A percentile compares a stretch with the other conserved stretches of the same genome.
Evolutionary conservation across 2,888 invertebrate genomes (phyloP).

Genomic region (Vanessa cardui): DNA sequence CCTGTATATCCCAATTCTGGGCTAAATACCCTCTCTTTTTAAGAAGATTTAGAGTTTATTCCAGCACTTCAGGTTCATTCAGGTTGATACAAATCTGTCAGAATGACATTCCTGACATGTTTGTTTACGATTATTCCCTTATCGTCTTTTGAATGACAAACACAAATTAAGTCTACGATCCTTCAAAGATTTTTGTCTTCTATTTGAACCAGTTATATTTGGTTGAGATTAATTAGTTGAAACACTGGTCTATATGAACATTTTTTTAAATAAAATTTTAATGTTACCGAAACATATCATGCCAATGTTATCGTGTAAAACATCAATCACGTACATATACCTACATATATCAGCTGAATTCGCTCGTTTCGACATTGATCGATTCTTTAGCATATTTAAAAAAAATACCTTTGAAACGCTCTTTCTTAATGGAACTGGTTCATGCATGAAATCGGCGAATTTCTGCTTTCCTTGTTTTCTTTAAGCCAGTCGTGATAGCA

Average conservation of each 20-base stretch:
- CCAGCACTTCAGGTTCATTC: no score
- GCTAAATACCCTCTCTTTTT: no score
- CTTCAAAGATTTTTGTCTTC: no score
- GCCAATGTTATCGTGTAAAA: not conserved
- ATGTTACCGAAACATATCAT: not conserved
- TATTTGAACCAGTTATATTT: no score
- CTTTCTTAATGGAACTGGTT: slow-evolving; percentile 11
- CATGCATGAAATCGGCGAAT: slow-evolving; percentile 10
- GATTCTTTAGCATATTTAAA: slow-evolving; percentile 4
- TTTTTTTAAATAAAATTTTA: not conserved
- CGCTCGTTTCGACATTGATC: not conserved
- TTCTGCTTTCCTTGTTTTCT: slow-evolving; percentile 2
- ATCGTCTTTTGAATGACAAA: no score
- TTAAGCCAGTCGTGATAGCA: slow-evolving; percentile 1
- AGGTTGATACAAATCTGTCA: no score
- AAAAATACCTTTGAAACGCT: not conserved
- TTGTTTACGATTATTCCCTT: no score
- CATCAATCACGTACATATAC: slow-evolving; percentile 5
- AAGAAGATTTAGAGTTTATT: no score
- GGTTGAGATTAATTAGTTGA: no score
- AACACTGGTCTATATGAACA: not conserved
- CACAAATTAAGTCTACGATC: no score
- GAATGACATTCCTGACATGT: no score
- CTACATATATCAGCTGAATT: not conserved
- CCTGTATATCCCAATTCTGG: no score